Evolutionary conservation across 2,888 invertebrate species (phyloP), one percentile per base, ranked within the genome.

Genomic region (Pollenia angustigena): DNA sequence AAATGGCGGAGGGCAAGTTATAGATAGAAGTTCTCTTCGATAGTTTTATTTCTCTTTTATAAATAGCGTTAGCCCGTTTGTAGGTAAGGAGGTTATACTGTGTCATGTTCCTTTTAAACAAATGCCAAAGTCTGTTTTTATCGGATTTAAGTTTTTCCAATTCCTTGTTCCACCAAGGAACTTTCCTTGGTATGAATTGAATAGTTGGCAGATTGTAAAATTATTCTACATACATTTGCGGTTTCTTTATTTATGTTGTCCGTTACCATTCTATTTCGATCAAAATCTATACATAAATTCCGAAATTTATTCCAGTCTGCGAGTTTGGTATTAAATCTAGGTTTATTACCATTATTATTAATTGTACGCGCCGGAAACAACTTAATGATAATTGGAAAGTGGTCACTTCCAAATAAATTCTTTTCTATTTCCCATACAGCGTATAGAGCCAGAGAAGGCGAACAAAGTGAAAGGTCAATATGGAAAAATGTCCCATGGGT

Each of bases 401-500:
- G 85, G 18, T 86, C 81, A 46, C 87, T 87, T 8, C 79, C 69
- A 32, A 52, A 76, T 11, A 88, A 71, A 46, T 76, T 54, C 10
- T 42, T 23, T 6, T 72, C 58, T 2, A 58, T 75, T 23, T 69
- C 62, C 82, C 87, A 88, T 40, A 58, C 66, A n/a, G 75, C 56
- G 12, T 60, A 32, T 6, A 83, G 11, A 8, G 58, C 50, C 32
- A 87, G 16, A 7, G 32, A 9, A 11, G 89, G 78, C 1, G 87
- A 84, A 18, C 83, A 71, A n/a, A 89, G 80, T 4, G 87, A 71
- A 7, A 89, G 62, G 40, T 88, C 87, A 18, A 88, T 64, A 76
- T 88, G 62, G n/a, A 84, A 88, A 48, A 89, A 78, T 1, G 88
- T 82, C 14, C 84, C 50, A 48, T 88, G 88, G 12, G 87, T 88